Evolutionary conservation across 2,113 vertebrate genomes (phyloP).

Genomic region (Herpetotheres cachinnans): DNA sequence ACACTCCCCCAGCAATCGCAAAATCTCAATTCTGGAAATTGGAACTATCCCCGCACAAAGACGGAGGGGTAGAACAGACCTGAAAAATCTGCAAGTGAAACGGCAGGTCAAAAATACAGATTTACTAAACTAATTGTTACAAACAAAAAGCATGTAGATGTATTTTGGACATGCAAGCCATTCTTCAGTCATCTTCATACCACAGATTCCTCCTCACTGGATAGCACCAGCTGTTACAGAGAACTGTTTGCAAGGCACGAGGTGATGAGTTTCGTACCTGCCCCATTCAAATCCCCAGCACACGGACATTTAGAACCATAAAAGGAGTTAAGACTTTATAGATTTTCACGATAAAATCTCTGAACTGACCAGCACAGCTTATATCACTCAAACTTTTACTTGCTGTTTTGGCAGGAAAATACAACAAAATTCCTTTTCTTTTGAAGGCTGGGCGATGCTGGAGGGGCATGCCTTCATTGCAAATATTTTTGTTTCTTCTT

Average conservation of each 20-base stretch:
- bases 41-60: background rate
- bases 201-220: background rate
- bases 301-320: background rate
- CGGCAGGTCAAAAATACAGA: background rate
- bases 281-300: background rate
- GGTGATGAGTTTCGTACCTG: background rate
- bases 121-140: background rate
- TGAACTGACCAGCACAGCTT: background rate
- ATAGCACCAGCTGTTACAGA: background rate
- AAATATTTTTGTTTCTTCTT: background rate
- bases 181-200: background rate
- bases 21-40: background rate
- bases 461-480: background rate
- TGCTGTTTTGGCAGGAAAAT: background rate
- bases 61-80: background rate
- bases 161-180: background rate
- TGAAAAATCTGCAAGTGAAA: background rate
- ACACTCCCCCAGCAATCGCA: fast-evolving
- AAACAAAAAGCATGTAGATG: fast-evolving
- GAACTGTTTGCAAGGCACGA: fast-evolving
- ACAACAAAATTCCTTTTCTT: background rate
- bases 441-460: background rate
- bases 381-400: background rate
- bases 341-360: background rate
- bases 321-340: background rate